Base-by-base conservation (phyloP, 2,113 vertebrate genomes). In the Gavialis gangeticus region DNA sequence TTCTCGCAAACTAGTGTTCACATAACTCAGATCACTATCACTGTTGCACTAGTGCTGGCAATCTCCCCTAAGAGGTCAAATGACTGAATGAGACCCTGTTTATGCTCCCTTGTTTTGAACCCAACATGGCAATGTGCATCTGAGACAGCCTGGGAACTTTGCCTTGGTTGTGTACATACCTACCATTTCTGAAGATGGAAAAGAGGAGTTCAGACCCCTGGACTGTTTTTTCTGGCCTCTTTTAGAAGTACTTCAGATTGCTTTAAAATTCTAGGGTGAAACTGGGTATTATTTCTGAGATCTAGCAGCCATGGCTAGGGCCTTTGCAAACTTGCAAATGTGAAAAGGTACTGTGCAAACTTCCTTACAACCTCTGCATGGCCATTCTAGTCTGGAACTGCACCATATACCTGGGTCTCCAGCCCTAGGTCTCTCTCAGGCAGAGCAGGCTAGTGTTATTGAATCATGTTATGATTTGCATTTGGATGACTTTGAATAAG, bases 301-400 rank as follows among this genome's bases (percentile, higher is more conserved):
- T 63, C 79, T 55, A 22, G 9, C 10, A 10, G 27, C 62, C n/a
- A 9, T 66, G 46, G 62, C n/a, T 21, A 28, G 46, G 55, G 46
- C 12, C 46, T 46, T 46, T 46, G 46, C 8, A 46, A 9, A 2
- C 3, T 6, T 19, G 10, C 10, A 13, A 46, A 13, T 28, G 37
- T 21, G 27, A 81, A 19, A 14, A 78, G 79, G 27, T 9, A 12
- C 37, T 64, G 64, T 37, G 60, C 78, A 54, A 63, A 54, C 37
- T 56, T 64, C 7, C 27, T 64, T 12, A 28, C 16, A 46, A 13
- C 27, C 55, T 17, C 46, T 64, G 37, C 17, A 25, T 19, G 37
- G 77, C 67, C 4, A 0, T 30, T 84, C 56, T 73, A 59, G 24
- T 14, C 17, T 12, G 0, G 0, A 0, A 17, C 80, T 75, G 57